Evolutionary conservation across 1,140 invertebrate genomes (phyloP), one percentile per base, ranked within the genome.

Genomic region (Anadara kagoshimensis): DNA sequence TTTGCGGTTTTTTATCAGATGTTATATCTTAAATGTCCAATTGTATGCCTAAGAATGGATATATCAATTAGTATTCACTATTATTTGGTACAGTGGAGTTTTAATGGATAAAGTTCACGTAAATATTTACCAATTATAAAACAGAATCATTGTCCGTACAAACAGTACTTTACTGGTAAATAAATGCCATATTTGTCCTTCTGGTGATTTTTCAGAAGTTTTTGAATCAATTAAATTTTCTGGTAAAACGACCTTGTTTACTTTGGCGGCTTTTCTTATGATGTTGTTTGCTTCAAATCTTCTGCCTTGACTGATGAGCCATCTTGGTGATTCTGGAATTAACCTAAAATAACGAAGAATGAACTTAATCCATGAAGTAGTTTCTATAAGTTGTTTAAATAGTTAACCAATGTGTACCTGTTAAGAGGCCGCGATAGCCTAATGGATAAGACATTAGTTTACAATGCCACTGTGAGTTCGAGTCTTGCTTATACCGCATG

Each of bases 231-330:
- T 18, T 18, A 77, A 22, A 63, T 78, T 70, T 41, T 72, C 69
- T n/a, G 72, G 71, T 49, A 81, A 11, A 18, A 24, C 54, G 2
- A 63, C 77, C 47, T 78, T 80, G 73, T 88, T 88, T 18, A 78
- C 72, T 47, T 73, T 70, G 0, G 85, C 85, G 14, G 74, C 81
- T 44, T 78, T 76, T 29, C 66, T 56, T 14, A 88, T 51, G 51
- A 88, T 83, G 36, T 72, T 58, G 16, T 76, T 67, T 0, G 83
- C 85, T 58, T 86, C 81, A 11, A 81, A 63, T 11, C 59, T 26
- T 61, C 79, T 72, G 8, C 83, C 83, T 45, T 72, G 74, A 49
- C 73, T 75, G 18, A 83, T 66, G n/a, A 88, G 56, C 78, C 78
- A 79, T 24, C 78, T 61, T 8, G 78, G 72, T 29, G 78, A 80